Evolutionary conservation across 2,888 invertebrate genomes (phyloP).

Genomic region (Acronicta leporina): DNA sequence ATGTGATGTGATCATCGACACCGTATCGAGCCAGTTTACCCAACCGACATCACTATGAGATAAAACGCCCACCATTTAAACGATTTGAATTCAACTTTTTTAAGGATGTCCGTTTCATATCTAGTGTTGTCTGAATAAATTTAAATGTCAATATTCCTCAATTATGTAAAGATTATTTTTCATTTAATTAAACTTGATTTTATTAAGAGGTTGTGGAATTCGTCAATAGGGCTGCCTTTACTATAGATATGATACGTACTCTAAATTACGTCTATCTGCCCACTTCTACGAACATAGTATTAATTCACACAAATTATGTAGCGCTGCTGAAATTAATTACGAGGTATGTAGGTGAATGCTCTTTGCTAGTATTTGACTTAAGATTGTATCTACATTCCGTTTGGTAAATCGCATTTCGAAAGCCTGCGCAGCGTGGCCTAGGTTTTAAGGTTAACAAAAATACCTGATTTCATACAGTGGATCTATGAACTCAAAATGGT

Average conservation of each 20-base stretch:
- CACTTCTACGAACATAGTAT: no score
- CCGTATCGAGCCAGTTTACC: slow-evolving; percentile 64
- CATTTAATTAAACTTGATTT: neutral
- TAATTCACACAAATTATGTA: neutral
- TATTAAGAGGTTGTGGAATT: neutral
- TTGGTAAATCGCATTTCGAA: slow-evolving; percentile 8
- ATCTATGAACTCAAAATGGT: neutral
- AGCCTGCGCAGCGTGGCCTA: neutral
- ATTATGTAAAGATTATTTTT: neutral
- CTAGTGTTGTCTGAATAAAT: neutral
- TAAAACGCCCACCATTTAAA: slow-evolving; percentile 61
- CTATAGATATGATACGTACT: neutral
- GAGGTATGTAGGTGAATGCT: slow-evolving; percentile 25
- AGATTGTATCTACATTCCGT: slow-evolving; percentile 31
- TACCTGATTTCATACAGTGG: neutral
- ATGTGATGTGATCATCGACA: slow-evolving; percentile 53
- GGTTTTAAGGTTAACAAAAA: neutral
- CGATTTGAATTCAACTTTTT: slow-evolving; percentile 49
- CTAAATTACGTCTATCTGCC: no score
- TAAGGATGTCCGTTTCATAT: slow-evolving; percentile 6
- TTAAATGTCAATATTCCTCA: neutral
- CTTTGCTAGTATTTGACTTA: slow-evolving; percentile 20
- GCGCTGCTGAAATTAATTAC: slow-evolving; percentile 12
- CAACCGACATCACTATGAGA: slow-evolving; percentile 60
- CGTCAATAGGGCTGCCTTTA: neutral